Evolutionary conservation across 1,140 invertebrate genomes (phyloP), one percentile per base, ranked within the genome.

Genomic region (Diprion similis): DNA sequence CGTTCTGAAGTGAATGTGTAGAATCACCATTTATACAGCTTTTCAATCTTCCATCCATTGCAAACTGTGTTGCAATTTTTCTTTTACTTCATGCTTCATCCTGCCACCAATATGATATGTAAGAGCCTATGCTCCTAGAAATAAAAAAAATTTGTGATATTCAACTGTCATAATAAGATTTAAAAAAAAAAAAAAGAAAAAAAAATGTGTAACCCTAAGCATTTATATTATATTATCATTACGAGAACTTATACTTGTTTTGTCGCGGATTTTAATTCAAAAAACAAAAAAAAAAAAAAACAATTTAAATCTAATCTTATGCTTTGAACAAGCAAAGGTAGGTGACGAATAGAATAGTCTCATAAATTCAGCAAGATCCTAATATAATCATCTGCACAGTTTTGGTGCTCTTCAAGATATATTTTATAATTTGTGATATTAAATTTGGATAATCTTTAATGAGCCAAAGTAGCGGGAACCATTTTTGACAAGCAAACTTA

Each of bases 121-220:
- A 59, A 15, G 11, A 59, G 51, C 51, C 4, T 59, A 37, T 59
- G 51, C 51, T 59, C 51, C 51, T 59, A 59, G 51, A 17, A 37
- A 59, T 59, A 17, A 59, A 59, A 37, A 1, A 37, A 59, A 6
- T 8, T 17, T 59, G 51, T 59, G 51, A 59, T 59, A 59, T 59
- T 13, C 51, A 59, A 59, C 51, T 59, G n/a, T 59, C 51, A 59
- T 59, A 59, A 59, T 59, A 59, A 59, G 51, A 59, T 59, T 59
- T 59, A 15, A 59, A 59, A 13, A 13, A 17, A 59, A 59, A 59
- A 37, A 37, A 37, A 6, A n/a, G n/a, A n/a, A 6, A 37, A 37
- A 37, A 37, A 37, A 37, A 37, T 37, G 6, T 37, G 24, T 37
- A 37, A 37, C 24, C 2, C 24, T 37, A 37, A 37, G 51, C 51